Percentiles rank a stretch among this genome's conserved stretches.
phyloP scores from a whole-genome alignment of 2,797 vertebrate species.

The Poeciliopsis turneri region DNA sequence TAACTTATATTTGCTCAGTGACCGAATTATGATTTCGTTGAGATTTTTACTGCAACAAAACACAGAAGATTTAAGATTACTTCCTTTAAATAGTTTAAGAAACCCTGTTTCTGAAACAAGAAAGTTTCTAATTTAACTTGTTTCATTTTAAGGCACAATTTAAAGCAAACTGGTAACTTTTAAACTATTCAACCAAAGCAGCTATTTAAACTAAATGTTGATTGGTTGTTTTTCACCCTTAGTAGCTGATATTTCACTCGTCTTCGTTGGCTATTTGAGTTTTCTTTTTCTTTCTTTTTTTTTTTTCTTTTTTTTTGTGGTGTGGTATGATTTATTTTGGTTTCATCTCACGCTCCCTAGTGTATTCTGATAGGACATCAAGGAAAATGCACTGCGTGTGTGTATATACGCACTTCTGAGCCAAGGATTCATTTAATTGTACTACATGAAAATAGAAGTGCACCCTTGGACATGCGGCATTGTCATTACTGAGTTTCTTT shows the following conservation, averaged over 20 bases:
- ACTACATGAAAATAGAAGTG: background rate
- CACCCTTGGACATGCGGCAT: background rate
- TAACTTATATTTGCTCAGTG: background rate
- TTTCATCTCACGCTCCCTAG: conserved; percentile 19
- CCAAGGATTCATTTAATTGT: background rate
- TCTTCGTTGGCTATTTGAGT: background rate
- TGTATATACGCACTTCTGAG: background rate
- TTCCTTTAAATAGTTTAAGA: background rate
- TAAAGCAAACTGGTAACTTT: no score
- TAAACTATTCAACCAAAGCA: no score
- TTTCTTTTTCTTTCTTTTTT: conserved; percentile 23
- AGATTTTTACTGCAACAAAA: background rate
- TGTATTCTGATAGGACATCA: conserved; percentile 2
- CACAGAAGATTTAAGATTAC: background rate
- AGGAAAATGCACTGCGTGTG: background rate
- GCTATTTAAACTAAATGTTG: no score
- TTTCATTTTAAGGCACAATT: no score
- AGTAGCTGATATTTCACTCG: background rate
- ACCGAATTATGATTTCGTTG: background rate
- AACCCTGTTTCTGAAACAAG: background rate
- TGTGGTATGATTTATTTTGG: conserved; percentile 16
- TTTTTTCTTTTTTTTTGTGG: conserved; percentile 8
- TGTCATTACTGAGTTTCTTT: background rate
- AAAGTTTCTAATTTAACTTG: background rate
- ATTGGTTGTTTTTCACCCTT: background rate